Percentiles rank a stretch among this genome's conserved stretches.
phyloP scores from a whole-genome alignment of 35 echinoderm and acorn worm species.

The Patiria miniata region DNA sequence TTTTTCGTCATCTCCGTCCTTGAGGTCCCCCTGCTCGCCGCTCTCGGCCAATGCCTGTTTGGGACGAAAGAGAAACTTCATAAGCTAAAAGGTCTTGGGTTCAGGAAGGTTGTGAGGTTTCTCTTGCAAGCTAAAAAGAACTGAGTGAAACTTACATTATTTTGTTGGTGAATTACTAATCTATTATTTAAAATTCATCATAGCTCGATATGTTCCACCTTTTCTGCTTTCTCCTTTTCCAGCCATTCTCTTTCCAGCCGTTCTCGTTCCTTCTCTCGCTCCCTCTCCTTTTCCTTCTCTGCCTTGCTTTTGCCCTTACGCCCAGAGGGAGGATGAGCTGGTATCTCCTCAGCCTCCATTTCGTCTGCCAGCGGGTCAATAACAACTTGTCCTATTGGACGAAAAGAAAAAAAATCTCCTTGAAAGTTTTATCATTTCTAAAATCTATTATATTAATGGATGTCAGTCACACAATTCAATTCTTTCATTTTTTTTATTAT shows the following conservation, averaged over 20 bases:
- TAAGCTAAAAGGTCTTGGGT: too few species aligned
- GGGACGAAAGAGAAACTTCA: background rate
- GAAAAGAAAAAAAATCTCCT: background rate
- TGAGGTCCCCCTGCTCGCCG: slow-evolving; percentile 35
- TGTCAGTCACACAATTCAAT: too few species aligned
- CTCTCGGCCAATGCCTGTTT: slow-evolving; percentile 75
- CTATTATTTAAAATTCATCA: too few species aligned
- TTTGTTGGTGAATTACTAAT: too few species aligned
- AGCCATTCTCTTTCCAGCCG: slow-evolving; percentile 67
- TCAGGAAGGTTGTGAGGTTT: too few species aligned
- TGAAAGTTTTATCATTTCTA: background rate
- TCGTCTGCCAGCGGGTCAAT: slow-evolving; percentile 70
- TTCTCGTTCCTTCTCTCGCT: slow-evolving; percentile 88
- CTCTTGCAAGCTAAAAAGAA: too few species aligned
- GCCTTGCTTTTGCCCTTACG: slow-evolving; percentile 87
- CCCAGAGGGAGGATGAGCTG: slow-evolving; percentile 88
- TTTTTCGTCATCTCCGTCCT: slow-evolving; percentile 60
- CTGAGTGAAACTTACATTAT: too few species aligned
- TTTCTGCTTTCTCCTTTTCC: slow-evolving; percentile 87
- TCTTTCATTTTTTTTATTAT: too few species aligned
- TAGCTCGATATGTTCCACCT: too few species aligned
- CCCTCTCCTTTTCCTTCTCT: slow-evolving; percentile 94
- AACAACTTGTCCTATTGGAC: slow-evolving; percentile 43
- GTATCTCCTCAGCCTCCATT: slow-evolving; percentile 66
- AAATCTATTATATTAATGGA: too few species aligned